Evolutionary conservation across 1,140 invertebrate genomes (phyloP).

Genomic region (Leptinotarsa defecta): DNA sequence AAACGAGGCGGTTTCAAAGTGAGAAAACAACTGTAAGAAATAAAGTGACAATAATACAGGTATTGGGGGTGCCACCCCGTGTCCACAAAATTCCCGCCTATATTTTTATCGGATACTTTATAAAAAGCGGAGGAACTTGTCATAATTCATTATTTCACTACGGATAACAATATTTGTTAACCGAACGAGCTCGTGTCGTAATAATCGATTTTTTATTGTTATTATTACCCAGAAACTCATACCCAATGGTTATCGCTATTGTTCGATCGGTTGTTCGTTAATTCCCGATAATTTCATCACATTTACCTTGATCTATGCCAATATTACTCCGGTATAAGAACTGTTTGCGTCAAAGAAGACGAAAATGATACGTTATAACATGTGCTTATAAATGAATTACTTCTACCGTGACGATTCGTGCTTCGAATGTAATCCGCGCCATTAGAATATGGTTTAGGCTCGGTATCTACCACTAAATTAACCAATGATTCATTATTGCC

Average conservation of each 20-base stretch:
- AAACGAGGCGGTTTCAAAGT: no score
- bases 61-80: no score
- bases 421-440: background rate
- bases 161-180: no score
- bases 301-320: slow-evolving; percentile 16
- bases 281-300: background rate
- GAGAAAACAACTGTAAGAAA: no score
- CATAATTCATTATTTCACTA: no score
- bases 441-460: slow-evolving; percentile 12
- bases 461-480: background rate
- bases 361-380: slow-evolving; percentile 1
- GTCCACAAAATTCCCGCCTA: no score
- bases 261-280: background rate
- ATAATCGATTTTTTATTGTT: background rate
- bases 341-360: slow-evolving; percentile 16
- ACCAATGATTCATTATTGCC: background rate
- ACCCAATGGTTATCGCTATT: slow-evolving; percentile 4
- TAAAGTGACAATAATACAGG: no score
- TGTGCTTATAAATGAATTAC: slow-evolving; percentile 19
- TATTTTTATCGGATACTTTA: no score
- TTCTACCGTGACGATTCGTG: slow-evolving; percentile 13
- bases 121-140: no score
- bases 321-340: slow-evolving; percentile 12
- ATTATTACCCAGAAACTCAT: background rate
- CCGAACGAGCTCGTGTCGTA: no score